Percentiles rank a stretch among this genome's conserved stretches.
phyloP scores from a whole-genome alignment of 2,113 vertebrate species.

The Prinia subflava region DNA sequence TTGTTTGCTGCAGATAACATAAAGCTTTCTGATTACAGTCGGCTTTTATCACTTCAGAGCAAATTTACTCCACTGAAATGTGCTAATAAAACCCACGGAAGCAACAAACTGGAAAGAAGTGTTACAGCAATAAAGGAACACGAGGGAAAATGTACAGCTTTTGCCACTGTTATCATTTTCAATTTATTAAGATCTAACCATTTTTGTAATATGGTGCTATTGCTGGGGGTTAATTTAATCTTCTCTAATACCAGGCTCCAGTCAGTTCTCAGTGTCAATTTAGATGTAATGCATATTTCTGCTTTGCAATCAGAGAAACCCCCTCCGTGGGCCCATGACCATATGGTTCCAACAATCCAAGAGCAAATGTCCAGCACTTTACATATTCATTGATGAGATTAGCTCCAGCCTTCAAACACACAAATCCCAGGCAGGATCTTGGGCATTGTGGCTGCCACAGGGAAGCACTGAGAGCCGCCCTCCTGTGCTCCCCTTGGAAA shows the following conservation, averaged over 20 bases:
- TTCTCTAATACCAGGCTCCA: slow-evolving; percentile 50
- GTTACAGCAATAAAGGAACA: slow-evolving; percentile 67
- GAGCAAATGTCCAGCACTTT: slow-evolving; percentile 31
- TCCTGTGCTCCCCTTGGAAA: not conserved
- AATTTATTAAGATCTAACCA: slow-evolving; percentile 69
- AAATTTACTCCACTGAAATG: slow-evolving; percentile 65
- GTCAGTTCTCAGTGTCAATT: slow-evolving; percentile 58
- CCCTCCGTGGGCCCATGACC: slow-evolving; percentile 15
- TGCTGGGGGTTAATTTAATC: slow-evolving; percentile 72
- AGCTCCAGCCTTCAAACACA: slow-evolving; percentile 36
- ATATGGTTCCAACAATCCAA: slow-evolving; percentile 49
- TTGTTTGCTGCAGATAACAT: slow-evolving; percentile 30
- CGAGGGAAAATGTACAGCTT: slow-evolving; percentile 54
- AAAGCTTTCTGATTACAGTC: slow-evolving; percentile 59
- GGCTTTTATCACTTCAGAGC: slow-evolving; percentile 59
- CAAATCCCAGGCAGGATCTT: not conserved
- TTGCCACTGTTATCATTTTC: slow-evolving; percentile 61
- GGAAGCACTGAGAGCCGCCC: not conserved
- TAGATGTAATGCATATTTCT: slow-evolving; percentile 52
- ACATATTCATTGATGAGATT: slow-evolving; percentile 6
- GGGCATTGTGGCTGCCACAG: not conserved
- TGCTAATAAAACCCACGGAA: slow-evolving; percentile 65
- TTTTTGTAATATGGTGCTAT: slow-evolving; percentile 59
- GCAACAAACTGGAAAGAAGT: slow-evolving; percentile 58
- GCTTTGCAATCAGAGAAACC: slow-evolving; percentile 3